Conservation (phyloP, 2,113 vertebrate genomes). For the Dipodomys ordii region DNA sequence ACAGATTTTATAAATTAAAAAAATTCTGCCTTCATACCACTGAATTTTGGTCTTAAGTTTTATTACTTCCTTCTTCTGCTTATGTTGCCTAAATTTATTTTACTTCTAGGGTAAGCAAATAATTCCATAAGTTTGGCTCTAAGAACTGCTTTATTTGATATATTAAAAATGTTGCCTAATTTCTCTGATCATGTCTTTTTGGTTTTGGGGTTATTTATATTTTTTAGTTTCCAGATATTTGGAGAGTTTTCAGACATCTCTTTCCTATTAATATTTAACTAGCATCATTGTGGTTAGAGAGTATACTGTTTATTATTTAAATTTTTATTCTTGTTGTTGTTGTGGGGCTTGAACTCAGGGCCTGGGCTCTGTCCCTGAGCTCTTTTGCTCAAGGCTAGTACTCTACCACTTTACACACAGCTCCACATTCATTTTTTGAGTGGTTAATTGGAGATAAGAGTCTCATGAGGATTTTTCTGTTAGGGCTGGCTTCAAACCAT, state of each 20-base stretch:
- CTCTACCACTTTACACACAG: too few relatives aligned
- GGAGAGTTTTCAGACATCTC: background rate
- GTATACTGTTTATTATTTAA: background rate
- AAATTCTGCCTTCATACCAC: background rate
- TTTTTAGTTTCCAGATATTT: constrained; percentile 33
- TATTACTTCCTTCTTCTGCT: background rate
- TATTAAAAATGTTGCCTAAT: constrained; percentile 15
- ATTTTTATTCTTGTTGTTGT: too few relatives aligned
- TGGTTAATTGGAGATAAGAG: too few relatives aligned
- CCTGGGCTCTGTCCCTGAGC: too few relatives aligned
- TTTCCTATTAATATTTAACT: background rate
- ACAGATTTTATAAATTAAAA: background rate
- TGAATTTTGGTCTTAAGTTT: background rate
- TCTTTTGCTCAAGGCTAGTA: too few relatives aligned
- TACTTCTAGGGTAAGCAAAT: background rate
- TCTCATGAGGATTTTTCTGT: too few relatives aligned
- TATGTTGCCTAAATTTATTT: background rate
- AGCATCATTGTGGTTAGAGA: background rate
- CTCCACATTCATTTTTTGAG: too few relatives aligned
- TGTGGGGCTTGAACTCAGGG: too few relatives aligned
- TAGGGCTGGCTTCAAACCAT: too few relatives aligned
- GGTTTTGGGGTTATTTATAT: background rate
- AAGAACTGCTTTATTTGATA: background rate
- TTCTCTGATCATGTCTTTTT: background rate
- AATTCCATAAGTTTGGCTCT: background rate